phyloP scores from a whole-genome alignment of 2,797 vertebrate species.

The Sebastes trivittatus region DNA sequence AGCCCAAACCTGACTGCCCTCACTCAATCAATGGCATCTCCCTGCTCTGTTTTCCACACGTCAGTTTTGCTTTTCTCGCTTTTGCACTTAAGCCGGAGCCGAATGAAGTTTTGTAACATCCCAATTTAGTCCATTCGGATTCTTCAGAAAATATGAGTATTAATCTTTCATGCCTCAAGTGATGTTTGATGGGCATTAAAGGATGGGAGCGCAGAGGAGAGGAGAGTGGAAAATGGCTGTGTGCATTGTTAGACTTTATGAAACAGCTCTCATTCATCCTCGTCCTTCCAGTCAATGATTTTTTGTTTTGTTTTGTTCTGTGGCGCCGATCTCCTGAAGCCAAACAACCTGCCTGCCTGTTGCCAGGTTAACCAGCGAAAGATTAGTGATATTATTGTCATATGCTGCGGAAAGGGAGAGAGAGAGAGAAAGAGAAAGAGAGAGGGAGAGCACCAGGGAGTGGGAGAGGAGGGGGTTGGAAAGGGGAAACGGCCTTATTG shows the following conservation, averaged over 20 bases:
- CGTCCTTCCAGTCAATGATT: constrained; percentile 4
- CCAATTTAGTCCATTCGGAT: constrained; percentile 48
- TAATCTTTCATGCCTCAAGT: constrained; percentile 58
- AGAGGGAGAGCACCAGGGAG: constrained; percentile 49
- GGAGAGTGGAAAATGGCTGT: constrained; percentile 43
- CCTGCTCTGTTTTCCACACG: constrained; percentile 55
- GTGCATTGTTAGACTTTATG: constrained; percentile 42
- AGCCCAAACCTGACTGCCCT: constrained; percentile 80
- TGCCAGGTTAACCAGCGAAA: constrained; percentile 70
- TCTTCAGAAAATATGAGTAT: constrained; percentile 54
- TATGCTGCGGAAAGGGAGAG: constrained; percentile 42
- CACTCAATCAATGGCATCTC: constrained; percentile 80
- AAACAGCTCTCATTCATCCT: constrained; percentile 29
- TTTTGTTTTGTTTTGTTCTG: constrained; percentile 23
- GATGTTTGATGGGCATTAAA: constrained; percentile 54
- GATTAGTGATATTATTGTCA: constrained; percentile 72
- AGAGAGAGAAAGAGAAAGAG: background rate
- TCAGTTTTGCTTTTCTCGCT: constrained; percentile 65
- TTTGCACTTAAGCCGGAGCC: constrained; percentile 44
- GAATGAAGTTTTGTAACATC: constrained; percentile 51
- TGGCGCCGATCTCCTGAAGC: constrained; percentile 31
- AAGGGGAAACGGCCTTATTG: constrained; percentile 81
- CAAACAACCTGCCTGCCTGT: constrained; percentile 59
- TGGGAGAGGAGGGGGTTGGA: constrained; percentile 73
- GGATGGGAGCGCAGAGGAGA: constrained; percentile 20